These are phyloP conservation scores for Neolamprologus brichardi DNA, from an alignment of 2,113 vertebrate species.

Conservation along the genomic window DNA sequence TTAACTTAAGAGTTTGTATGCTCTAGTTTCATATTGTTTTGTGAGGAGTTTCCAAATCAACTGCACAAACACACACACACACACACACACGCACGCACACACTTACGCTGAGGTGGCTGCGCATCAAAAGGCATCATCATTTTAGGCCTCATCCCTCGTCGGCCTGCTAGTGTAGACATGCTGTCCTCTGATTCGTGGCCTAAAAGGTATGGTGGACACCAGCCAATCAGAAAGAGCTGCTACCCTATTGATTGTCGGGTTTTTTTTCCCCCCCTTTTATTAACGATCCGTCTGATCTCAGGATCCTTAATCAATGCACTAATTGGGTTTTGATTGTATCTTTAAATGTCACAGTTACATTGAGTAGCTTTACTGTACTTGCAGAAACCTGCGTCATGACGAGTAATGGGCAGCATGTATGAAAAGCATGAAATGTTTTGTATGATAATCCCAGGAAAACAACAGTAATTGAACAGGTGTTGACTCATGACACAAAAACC, in stretches of 20 bases:
- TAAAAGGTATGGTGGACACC: slow-evolving; percentile 73
- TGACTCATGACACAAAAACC: neutral
- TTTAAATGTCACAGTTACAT: neutral
- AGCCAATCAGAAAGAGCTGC: slow-evolving; percentile 64
- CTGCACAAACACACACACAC: neutral
- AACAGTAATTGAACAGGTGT: neutral
- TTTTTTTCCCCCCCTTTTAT: rapidly evolving
- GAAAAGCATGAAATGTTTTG: slow-evolving; percentile 56
- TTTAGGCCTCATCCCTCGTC: slow-evolving; percentile 96
- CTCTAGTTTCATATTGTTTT: neutral
- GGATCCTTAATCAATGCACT: neutral
- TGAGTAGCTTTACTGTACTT: neutral
- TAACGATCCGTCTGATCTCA: neutral
- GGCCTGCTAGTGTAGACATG: slow-evolving; percentile 93
- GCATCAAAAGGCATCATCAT: slow-evolving; percentile 99
- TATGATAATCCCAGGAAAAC: slow-evolving; percentile 26
- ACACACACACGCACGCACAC: slow-evolving; percentile 10
- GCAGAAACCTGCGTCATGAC: neutral
- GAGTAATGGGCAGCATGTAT: slow-evolving; percentile 15
- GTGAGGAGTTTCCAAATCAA: neutral
- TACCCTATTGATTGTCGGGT: neutral
- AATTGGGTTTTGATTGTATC: neutral
- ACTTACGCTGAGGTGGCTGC: slow-evolving; percentile 99
- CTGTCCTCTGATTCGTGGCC: slow-evolving; percentile 97
- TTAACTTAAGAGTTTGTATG: neutral